A percentile compares a stretch with the other conserved stretches of the same genome.
Conservation (phyloP, 37 sponge, comb jelly and placozoan genomes). For the Bolinopsis microptera region DNA sequence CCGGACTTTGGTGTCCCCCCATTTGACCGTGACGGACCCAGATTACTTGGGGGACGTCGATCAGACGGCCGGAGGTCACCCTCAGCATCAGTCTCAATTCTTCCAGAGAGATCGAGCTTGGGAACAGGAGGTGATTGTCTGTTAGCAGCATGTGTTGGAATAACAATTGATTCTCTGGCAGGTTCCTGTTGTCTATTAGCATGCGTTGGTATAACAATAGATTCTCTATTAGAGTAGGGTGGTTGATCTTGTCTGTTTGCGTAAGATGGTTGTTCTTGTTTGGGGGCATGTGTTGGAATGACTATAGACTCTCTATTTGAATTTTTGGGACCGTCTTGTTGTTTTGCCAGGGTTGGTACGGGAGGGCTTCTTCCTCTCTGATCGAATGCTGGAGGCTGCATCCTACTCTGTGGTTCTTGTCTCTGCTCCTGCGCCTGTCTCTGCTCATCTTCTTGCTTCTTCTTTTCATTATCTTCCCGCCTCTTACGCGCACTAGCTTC, state of each 20-base stretch:
- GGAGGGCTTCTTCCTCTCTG: constrained; percentile 28
- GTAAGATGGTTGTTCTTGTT: background rate
- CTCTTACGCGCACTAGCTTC: background rate
- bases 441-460: background rate
- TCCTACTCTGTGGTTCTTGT: background rate
- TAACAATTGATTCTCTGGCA: background rate
- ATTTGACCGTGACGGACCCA: background rate
- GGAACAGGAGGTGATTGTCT: background rate
- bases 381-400: background rate
- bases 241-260: background rate
- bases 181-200: too few species aligned
- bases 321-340: background rate
- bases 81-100: background rate
- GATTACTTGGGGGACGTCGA: background rate
- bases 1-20: background rate
- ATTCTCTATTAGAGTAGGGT: background rate
- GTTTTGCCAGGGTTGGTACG: background rate
- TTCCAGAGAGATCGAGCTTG: background rate
- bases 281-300: background rate
- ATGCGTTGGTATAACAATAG: constrained; percentile 4
- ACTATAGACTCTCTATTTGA: background rate
- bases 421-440: background rate
- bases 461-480: background rate
- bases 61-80: background rate
- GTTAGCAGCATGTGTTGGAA: background rate